A percentile compares a stretch with the other conserved stretches of the same genome.
phyloP scores from a whole-genome alignment of 1,140 invertebrate species.

The Polyergus mexicanus region DNA sequence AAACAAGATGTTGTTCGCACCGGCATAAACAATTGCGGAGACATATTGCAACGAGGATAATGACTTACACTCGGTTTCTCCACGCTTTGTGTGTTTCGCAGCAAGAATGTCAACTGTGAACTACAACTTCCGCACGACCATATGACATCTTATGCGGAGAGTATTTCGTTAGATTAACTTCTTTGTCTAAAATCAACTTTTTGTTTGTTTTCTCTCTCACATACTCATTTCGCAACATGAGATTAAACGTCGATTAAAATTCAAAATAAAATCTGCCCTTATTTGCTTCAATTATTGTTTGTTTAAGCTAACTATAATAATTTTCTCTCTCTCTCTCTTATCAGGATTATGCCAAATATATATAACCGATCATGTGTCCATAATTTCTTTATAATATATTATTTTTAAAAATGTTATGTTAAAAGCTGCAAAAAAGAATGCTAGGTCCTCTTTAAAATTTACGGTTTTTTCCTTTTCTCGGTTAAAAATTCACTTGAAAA shows the following conservation, averaged over 20 bases:
- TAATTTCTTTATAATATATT: background rate
- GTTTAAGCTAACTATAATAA: background rate
- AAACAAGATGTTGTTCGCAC: constrained; percentile 26
- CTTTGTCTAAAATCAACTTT: too few relatives aligned
- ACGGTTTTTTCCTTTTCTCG: background rate
- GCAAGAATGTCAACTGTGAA: constrained; percentile 12
- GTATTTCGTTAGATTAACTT: constrained; percentile 4
- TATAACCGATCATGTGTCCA: background rate
- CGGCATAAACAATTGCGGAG: background rate
- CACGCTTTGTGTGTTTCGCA: background rate
- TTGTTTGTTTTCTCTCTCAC: background rate
- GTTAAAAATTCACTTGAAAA: background rate
- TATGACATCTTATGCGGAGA: background rate
- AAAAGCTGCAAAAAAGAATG: background rate
- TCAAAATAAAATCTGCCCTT: background rate
- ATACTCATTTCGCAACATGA: background rate
- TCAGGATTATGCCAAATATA: background rate
- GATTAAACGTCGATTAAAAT: background rate
- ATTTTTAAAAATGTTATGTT: background rate
- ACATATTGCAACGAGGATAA: constrained; percentile 1
- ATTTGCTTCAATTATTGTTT: background rate
- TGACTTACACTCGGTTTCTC: background rate
- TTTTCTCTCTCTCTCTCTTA: background rate
- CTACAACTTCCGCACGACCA: constrained; percentile 5
- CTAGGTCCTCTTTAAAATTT: background rate